Evolutionary conservation across 2,888 invertebrate species (phyloP), one percentile per base, ranked within the genome.

Genomic region (Callosobruchus maculatus): DNA sequence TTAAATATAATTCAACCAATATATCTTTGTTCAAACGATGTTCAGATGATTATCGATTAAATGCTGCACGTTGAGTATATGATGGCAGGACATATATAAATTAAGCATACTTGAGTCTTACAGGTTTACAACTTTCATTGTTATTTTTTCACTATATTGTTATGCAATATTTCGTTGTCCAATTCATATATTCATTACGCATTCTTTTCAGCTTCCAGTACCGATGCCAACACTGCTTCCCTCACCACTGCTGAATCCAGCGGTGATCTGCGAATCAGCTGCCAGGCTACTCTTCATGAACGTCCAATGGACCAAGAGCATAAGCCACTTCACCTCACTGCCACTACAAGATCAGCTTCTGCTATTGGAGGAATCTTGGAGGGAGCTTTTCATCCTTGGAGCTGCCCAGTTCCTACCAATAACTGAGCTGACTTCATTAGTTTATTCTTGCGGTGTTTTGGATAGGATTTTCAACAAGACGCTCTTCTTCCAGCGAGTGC

Each of bases 251-350:
- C 85, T 89, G 72, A 89, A 89, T 20, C 91, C 93, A 0, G 93
- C 95, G 80, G 91, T 93, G 0, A 91, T 97, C 67, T 95, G 96
- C 85, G 98, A 98, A 87, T 92, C 94, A 0, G 98, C 98, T 0
- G 98, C 98, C 0, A 90, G 95, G 72, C 88, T 97, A 20, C 90
- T 99, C 0, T 97, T 98, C 85, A 92, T 95, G 89, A 97, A 96
- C 84, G 93, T 98, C 0, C 93, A 93, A 83, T 98, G 97, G 96
- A 92, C 95, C 0, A 94, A 94, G 84, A 93, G 91, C 75, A 89
- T 97, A 0, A 92, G 94, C 0, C 91, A 93, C 0, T 96, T 97
- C 82, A 91, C 92, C 0, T 89, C 91, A 0, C 88, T 98, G 13
- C 91, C 94, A 4, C 87, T 93, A 78, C 87, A 92, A 22, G 98